Conservation (phyloP, 2,888 invertebrate genomes). For the Magallana nippona region DNA sequence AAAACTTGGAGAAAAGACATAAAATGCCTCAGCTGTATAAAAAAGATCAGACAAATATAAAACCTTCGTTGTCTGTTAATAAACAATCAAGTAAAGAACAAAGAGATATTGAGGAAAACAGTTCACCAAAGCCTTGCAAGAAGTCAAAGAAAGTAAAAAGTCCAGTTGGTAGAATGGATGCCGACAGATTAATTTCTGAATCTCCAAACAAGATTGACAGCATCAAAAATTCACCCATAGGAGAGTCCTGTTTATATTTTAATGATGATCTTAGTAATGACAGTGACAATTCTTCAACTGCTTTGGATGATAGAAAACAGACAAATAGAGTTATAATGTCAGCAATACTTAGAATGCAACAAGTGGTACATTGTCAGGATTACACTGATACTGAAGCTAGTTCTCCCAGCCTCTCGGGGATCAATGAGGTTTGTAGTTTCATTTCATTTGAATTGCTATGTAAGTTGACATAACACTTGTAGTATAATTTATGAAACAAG, state of each 20-base stretch:
- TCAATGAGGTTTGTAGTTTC: constrained; percentile 57
- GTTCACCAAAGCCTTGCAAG: background rate
- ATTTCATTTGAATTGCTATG: background rate
- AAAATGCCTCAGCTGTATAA: background rate
- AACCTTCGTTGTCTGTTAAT: background rate
- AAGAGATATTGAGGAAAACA: background rate
- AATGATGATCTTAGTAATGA: background rate
- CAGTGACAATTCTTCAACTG: constrained; percentile 1
- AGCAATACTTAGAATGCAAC: constrained; percentile 37
- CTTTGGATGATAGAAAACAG: background rate
- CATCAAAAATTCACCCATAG: background rate
- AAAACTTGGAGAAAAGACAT: no score
- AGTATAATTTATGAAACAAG: no score
- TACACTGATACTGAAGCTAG: background rate
- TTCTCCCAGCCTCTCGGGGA: constrained; percentile 64
- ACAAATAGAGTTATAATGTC: constrained; percentile 32
- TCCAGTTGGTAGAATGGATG: constrained; percentile 25
- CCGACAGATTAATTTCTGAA: background rate
- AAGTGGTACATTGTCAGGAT: constrained; percentile 14
- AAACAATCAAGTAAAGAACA: background rate
- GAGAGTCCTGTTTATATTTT: background rate
- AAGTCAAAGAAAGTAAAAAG: constrained; percentile 33
- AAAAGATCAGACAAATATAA: background rate
- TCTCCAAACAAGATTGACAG: background rate
- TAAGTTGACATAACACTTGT: no score